Evolutionary conservation across 2,797 vertebrate genomes (phyloP).

Genomic region (Melanotaenia boesemani): DNA sequence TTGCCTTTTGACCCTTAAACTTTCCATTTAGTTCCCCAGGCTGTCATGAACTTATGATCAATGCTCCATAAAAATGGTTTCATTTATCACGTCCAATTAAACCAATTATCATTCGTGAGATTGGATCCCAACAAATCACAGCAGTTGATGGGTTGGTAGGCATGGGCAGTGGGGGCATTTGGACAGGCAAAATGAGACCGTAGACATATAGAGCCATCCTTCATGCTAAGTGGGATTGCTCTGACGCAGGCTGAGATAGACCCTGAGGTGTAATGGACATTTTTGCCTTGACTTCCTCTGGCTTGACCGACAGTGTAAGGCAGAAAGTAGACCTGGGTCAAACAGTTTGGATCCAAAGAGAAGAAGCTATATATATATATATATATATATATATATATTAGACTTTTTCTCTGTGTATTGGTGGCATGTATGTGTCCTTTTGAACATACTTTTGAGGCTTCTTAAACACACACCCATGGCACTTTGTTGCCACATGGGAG

Average conservation of each 20-base stretch:
- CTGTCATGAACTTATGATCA: conserved; percentile 80
- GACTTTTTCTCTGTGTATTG: neutral
- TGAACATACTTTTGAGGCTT: too few relatives aligned
- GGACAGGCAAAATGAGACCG: conserved; percentile 77
- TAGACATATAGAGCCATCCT: conserved; percentile 81
- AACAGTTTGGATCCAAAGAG: conserved; percentile 67
- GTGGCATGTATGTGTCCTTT: too few relatives aligned
- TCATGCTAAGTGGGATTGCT: conserved; percentile 81
- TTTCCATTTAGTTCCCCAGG: conserved; percentile 69
- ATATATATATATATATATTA: too few relatives aligned
- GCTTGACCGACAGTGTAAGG: conserved; percentile 59
- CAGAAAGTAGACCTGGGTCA: conserved; percentile 71
- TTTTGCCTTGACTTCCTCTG: conserved; percentile 82
- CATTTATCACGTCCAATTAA: conserved; percentile 80
- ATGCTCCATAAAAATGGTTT: conserved; percentile 66
- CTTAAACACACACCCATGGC: too few relatives aligned
- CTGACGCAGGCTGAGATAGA: conserved; percentile 80
- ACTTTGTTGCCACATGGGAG: too few relatives aligned
- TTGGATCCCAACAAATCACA: conserved; percentile 73
- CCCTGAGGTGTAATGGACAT: conserved; percentile 76
- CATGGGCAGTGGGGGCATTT: conserved; percentile 63
- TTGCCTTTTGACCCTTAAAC: conserved; percentile 73
- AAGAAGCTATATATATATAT: conserved; percentile 34
- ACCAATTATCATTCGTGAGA: conserved; percentile 77
- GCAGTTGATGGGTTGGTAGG: conserved; percentile 66